A percentile compares a stretch with the other conserved stretches of the same genome.
Evolutionary conservation across 2,888 invertebrate species (phyloP).

Genomic region (Ectemnius lituratus): DNA sequence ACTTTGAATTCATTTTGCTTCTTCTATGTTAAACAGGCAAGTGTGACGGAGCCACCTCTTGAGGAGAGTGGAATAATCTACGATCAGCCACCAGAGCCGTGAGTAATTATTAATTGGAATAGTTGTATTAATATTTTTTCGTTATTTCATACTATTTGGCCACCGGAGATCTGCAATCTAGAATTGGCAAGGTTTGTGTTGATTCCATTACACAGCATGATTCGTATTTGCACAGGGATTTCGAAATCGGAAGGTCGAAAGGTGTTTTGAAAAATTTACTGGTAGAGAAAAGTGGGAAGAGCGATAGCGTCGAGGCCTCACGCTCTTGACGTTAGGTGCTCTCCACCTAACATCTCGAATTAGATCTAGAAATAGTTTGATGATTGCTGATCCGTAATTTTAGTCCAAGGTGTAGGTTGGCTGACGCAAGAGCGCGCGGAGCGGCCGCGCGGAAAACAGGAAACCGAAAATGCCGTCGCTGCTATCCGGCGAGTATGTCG

Average conservation of each 20-base stretch:
- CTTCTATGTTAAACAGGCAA: constrained; percentile 6
- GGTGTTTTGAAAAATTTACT: constrained; percentile 1
- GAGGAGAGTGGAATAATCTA: not conserved
- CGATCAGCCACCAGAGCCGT: not conserved
- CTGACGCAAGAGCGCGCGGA: constrained; percentile 63
- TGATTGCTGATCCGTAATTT: constrained; percentile 69
- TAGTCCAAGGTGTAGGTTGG: constrained; percentile 73
- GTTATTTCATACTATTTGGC: too few species aligned
- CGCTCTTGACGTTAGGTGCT: constrained; percentile 1
- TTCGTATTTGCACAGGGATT: not conserved
- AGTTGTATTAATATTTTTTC: too few species aligned
- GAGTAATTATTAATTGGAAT: too few species aligned
- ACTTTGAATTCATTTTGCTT: not conserved
- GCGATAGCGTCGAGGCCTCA: constrained; percentile 1
- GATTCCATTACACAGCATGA: not conserved
- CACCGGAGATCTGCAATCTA: too few species aligned
- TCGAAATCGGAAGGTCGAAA: constrained; percentile 7
- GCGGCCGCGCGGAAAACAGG: constrained; percentile 63
- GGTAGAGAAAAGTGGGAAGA: constrained; percentile 11
- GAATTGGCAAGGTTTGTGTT: too few species aligned
- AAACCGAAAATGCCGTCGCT: constrained; percentile 40
- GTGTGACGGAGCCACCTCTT: not conserved
- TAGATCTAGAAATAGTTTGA: constrained; percentile 65
- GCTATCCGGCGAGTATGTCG: constrained; percentile 2
- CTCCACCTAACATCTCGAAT: constrained; percentile 20